Base-by-base conservation (phyloP, 2,888 invertebrate species). In the Sinelater perroti region DNA sequence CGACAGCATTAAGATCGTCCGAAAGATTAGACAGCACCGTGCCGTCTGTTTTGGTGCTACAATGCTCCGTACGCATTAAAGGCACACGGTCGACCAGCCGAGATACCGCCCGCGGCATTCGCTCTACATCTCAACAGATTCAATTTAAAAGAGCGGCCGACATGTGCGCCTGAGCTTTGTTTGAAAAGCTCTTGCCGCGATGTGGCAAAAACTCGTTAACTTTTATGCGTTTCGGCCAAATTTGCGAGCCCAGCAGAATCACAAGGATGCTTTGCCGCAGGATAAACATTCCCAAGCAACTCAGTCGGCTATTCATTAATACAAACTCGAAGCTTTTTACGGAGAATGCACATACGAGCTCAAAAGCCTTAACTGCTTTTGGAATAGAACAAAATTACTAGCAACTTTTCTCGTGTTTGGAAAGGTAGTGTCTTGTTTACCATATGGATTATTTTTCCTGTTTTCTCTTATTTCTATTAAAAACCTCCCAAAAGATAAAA, bases 361-460 rank as follows among this genome's bases (percentile, higher is more conserved):
- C 40, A 38, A 26, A 50, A 50, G 28, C 40, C 38, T 28, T 38
- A 50, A 49, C 24, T 36, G 26, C 49, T 24, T 49, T 40, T 51
- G 30, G 30, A 51, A 51, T 38, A 20, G 14, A 28, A 13, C 38
- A 24, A 13, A 49, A 36, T 50, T 50, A 8, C 8, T 36, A 33
- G 24, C 26, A 2, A 7, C 33, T 11, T 31, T 18, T 45, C 36
- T 17, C n/a, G n/a, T n/a, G n/a, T n/a, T n/a, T n/a, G n/a, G n/a
- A n/a, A n/a, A n/a, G n/a, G n/a, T n/a, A n/a, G n/a, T n/a, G n/a
- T n/a, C n/a, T n/a, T n/a, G n/a, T n/a, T n/a, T n/a, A n/a, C n/a
- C n/a, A n/a, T n/a, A n/a, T n/a, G n/a, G n/a, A n/a, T n/a, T n/a
- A n/a, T n/a, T n/a, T n/a, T n/a, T n/a, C n/a, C n/a, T n/a, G n/a